Percentiles rank a stretch among this genome's conserved stretches.
phyloP scores from a whole-genome alignment of 2,797 vertebrate species.

The Semaprochilodus insignis region DNA sequence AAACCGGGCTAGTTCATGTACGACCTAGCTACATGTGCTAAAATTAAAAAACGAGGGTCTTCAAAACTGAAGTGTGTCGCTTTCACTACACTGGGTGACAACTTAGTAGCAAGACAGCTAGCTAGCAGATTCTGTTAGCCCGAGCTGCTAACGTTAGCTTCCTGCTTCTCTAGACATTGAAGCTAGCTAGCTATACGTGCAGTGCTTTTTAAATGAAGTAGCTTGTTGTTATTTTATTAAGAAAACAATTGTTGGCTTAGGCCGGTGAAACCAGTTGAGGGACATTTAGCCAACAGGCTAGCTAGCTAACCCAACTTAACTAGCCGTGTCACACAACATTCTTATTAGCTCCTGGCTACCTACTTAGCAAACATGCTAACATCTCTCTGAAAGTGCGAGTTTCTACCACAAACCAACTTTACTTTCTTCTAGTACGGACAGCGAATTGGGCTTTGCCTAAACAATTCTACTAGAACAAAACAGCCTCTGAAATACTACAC shows the following conservation, averaged over 20 bases:
- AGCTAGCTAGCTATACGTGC: background rate
- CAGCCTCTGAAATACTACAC: background rate
- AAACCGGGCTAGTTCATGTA: background rate
- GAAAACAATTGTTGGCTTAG: background rate
- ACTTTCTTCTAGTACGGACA: no score
- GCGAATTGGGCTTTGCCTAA: background rate
- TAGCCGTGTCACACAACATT: background rate
- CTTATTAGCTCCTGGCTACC: background rate
- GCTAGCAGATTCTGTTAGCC: slow-evolving; percentile 11
- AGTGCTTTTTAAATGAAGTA: background rate
- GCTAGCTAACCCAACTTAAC: background rate
- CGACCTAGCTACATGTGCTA: background rate
- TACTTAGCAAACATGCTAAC: slow-evolving; percentile 31
- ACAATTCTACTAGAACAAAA: background rate
- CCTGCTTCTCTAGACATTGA: slow-evolving; percentile 23
- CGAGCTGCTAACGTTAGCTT: slow-evolving; percentile 28
- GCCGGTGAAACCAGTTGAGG: background rate
- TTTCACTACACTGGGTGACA: background rate
- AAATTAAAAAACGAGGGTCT: background rate
- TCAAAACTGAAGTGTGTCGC: background rate
- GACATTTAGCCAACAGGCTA: background rate
- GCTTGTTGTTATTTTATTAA: no score
- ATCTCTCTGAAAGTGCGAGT: background rate
- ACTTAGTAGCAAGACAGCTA: slow-evolving; percentile 12
- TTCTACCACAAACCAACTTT: background rate